These are phyloP conservation scores for Simalia tracyae DNA, from an alignment of 2,797 vertebrate genomes.

Conservation along the genomic window DNA sequence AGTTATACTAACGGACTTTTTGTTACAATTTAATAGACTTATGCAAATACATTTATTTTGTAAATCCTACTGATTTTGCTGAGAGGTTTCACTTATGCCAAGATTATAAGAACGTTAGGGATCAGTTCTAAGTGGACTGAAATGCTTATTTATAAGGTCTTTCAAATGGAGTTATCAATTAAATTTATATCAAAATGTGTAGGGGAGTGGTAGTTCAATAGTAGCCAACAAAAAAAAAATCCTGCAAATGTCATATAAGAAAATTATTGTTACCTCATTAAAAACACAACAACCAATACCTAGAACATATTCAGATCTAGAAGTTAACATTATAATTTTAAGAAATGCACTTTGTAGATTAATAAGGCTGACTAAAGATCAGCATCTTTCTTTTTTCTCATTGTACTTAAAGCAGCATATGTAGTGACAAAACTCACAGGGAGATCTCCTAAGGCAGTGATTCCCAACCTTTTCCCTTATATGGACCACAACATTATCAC, in stretches of 20 bases:
- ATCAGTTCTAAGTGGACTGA: not conserved
- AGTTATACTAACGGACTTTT: not conserved
- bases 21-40: not conserved
- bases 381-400: not conserved
- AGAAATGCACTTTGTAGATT: not conserved
- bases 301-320: not conserved
- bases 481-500: no score
- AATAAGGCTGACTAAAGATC: not conserved
- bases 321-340: not conserved
- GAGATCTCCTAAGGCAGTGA: not conserved
- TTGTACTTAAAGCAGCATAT: not conserved
- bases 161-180: not conserved
- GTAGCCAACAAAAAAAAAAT: not conserved
- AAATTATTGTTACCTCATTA: not conserved
- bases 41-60: not conserved
- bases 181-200: not conserved
- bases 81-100: not conserved
- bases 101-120: not conserved
- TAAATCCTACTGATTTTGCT: not conserved
- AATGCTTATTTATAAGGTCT: not conserved
- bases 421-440: not conserved
- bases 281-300: no score
- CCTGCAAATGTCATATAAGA: not conserved
- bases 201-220: not conserved
- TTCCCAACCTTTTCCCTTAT: not conserved